Evolutionary conservation across 2,797 vertebrate genomes (phyloP), one percentile per base, ranked within the genome.

Genomic region (Brachyrhaphis roseni): DNA sequence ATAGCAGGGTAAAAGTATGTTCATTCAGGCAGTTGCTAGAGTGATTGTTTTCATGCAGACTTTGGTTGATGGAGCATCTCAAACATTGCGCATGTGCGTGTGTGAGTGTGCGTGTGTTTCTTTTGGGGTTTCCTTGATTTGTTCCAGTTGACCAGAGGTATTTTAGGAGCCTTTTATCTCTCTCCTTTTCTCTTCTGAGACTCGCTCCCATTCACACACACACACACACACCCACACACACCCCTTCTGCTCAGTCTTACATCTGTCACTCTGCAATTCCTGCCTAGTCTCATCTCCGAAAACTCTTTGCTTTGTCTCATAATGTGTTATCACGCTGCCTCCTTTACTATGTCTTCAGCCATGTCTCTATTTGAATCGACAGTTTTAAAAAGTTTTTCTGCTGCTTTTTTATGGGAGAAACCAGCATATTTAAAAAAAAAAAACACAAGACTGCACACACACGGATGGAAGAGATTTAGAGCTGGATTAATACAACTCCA

Each of bases 1-100:
- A 91, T 75, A 64, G 81, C 73, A 59, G 79, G 87, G 84, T 84
- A 84, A 82, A 86, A 81, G 64, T 73, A 57, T 85, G 74, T 82
- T 73, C 43, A 81, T 82, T 64, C 75, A 55, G 45, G 78, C 80
- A 79, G 84, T 80, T 89, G 87, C 87, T 79, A 80, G 68, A 62
- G 49, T 15, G 34, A 80, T 85, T 74, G 77, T 87, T 82, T 78
- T 90, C 80, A 80, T 82, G 66, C 77, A 75, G 78, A 75, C 78
- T 83, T 72, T 80, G 74, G 41, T 71, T 71, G 68, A 46, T 28
- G 68, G 41, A 71, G 26, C 68, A 28, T 71, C 41, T 12, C 41
- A 71, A 71, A 71, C 68, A 45, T 45, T 45, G 26, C 0, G 8
- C 20, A 10, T 43, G 26, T 26, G 66, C 1, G 20, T 12, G 26